Evolutionary conservation across 1,140 invertebrate genomes (phyloP).

Genomic region (Heliconius melpomene): DNA sequence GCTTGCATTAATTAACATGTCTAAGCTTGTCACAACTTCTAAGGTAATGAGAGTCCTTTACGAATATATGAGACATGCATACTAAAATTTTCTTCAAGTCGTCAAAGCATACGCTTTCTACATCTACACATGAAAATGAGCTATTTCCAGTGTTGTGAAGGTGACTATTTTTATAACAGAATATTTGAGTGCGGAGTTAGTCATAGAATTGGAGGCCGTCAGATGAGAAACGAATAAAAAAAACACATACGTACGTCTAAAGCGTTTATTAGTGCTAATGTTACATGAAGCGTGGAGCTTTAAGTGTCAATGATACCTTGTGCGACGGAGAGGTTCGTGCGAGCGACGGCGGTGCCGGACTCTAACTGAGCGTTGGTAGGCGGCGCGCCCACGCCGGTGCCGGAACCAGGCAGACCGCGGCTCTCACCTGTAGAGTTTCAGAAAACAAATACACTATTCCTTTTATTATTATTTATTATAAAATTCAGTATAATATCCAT

Average conservation of each 20-base stretch:
- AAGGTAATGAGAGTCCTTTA: conserved; percentile 19
- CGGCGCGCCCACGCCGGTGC: conserved; percentile 63
- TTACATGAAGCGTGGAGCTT: conserved; percentile 64
- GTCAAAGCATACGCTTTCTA: too few relatives aligned
- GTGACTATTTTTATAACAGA: conserved; percentile 70
- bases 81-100: conserved; percentile 38
- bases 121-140: conserved; percentile 59
- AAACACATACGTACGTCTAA: conserved; percentile 46
- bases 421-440: conserved; percentile 70
- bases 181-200: conserved; percentile 67
- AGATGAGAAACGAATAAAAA: conserved; percentile 70
- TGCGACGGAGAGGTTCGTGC: conserved; percentile 76
- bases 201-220: conserved; percentile 63
- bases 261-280: conserved; percentile 75
- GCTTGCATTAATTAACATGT: conserved; percentile 30
- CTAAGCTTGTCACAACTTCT: neutral
- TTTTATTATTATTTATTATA: conserved; percentile 29
- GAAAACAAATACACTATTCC: conserved; percentile 37
- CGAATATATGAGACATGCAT: conserved; percentile 32
- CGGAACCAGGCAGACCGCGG: conserved; percentile 34
- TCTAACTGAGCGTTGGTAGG: conserved; percentile 66
- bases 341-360: conserved; percentile 71
- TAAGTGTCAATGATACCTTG: conserved; percentile 68
- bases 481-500: neutral
- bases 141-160: conserved; percentile 73